phyloP scores from a whole-genome alignment of 2,888 invertebrate genomes.

The Tenthredo amoena region DNA sequence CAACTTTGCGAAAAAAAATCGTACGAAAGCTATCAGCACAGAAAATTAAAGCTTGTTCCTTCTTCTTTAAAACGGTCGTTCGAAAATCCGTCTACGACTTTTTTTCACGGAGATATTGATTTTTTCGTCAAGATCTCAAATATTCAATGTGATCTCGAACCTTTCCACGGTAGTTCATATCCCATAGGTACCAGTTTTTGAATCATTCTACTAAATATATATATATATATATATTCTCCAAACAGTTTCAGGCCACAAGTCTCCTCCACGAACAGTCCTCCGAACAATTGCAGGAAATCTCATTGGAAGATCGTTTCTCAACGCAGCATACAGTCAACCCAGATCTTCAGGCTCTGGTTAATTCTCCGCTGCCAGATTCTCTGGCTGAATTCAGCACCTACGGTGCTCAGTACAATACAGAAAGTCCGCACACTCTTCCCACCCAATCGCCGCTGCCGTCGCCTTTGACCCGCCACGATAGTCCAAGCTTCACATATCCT shows the following conservation, averaged over 20 bases:
- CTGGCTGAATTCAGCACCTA: slow-evolving; percentile 91
- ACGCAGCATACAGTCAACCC: slow-evolving; percentile 83
- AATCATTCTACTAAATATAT: not conserved
- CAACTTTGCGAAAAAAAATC: no score
- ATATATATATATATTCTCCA: not conserved
- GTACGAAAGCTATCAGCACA: no score
- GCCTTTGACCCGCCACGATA: slow-evolving; percentile 82
- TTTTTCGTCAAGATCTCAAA: not conserved
- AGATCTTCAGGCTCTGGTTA: slow-evolving; percentile 87
- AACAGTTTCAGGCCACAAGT: slow-evolving; percentile 75
- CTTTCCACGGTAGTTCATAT: no score
- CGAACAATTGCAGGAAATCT: slow-evolving; percentile 78
- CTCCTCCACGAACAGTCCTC: slow-evolving; percentile 75
- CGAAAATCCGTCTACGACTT: not conserved
- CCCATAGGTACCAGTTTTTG: not conserved
- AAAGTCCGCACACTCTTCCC: slow-evolving; percentile 78
- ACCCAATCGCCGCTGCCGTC: slow-evolving; percentile 84
- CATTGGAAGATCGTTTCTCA: slow-evolving; percentile 78
- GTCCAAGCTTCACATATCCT: slow-evolving; percentile 90
- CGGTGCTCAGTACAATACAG: slow-evolving; percentile 78
- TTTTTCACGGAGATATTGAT: not conserved
- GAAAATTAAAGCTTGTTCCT: not conserved
- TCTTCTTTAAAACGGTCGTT: not conserved
- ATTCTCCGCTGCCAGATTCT: slow-evolving; percentile 89
- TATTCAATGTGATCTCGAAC: not conserved